Base-by-base conservation (phyloP, 2,797 vertebrate species). In the Silurus lanzhouensis region DNA sequence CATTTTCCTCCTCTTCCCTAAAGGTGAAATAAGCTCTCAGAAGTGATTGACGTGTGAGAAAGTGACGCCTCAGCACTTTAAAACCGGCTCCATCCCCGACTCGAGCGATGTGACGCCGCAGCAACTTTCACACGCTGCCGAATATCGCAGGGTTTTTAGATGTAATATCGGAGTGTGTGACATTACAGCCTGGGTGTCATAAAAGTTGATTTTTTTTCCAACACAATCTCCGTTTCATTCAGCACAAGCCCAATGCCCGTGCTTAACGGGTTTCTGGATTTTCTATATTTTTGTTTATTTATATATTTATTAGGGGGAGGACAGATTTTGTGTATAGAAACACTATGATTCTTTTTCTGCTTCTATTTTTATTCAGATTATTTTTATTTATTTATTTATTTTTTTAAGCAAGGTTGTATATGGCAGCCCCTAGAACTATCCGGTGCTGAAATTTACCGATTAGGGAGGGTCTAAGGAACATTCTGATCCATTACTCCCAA, bases 1-100 rank as follows among this genome's bases (percentile, higher is more conserved):
- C 90, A 90, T 91, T 91, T 88, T 63, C 27, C 85, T 61, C 68
- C 20, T 57, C 60, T 87, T 83, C 71, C 86, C 72, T 60, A 46
- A 87, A 87, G 85, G 87, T 61, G 48, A 82, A 75, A 83, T 57
- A 82, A 77, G 66, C 25, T 64, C 60, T 64, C 10, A 27, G 81
- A 85, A 72, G 74, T 77, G 63, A 84, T 31, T 82, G 77, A 82
- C 76, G 12, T 61, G 76, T 2, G 6, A 61, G 27, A 44, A 61
- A 78, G 44, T 5, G 6, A 2, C 19, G 6, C 57, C 31, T 78
- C 58, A 44, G 58, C 57, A 61, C 76, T 61, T 78, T 78, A 8
- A 61, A 44, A 55, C 57, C 1, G 17, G 19, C 57, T 60, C 19
- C 2, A 38, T 60, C 1, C 8, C 38, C 19, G 5, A 44, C 75